phyloP scores from a whole-genome alignment of 2,888 invertebrate genomes.

The Hedychridium roseum region DNA sequence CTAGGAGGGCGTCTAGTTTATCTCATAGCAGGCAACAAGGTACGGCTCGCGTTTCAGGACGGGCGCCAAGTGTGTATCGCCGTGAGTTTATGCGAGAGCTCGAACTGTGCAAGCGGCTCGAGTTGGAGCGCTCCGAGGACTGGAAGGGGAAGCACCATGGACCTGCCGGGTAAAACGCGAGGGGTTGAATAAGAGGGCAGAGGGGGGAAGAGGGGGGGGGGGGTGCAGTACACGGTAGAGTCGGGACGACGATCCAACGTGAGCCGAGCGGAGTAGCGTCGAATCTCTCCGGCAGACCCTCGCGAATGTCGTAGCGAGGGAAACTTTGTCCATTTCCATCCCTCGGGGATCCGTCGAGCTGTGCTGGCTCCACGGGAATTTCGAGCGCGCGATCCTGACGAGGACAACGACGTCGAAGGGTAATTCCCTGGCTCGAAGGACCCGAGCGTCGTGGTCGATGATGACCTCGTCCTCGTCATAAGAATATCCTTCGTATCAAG shows the following conservation, averaged over 20 bases:
- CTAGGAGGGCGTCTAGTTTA: no score
- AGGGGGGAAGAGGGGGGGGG: neutral
- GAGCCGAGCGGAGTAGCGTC: conserved; percentile 8
- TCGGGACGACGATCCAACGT: conserved; percentile 18
- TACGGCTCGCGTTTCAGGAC: conserved; percentile 38
- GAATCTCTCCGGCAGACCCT: conserved; percentile 23
- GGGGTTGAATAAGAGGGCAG: neutral
- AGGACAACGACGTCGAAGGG: conserved; percentile 31
- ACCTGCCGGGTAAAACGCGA: neutral
- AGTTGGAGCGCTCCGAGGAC: conserved; percentile 14
- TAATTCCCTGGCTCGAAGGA: conserved; percentile 24
- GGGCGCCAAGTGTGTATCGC: conserved; percentile 53
- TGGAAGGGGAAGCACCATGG: neutral
- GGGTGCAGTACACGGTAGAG: conserved; percentile 3
- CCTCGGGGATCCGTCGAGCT: conserved; percentile 38
- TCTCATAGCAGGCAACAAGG: conserved; percentile 37
- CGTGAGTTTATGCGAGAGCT: conserved; percentile 46
- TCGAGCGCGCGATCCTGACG: conserved; percentile 34
- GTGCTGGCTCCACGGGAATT: conserved; percentile 35
- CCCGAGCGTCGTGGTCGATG: conserved; percentile 15
- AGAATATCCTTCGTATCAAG: conserved; percentile 18
- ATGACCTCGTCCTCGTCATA: conserved; percentile 16
- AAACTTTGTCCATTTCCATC: conserved; percentile 59
- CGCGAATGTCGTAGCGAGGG: conserved; percentile 26
- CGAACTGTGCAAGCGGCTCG: conserved; percentile 23